phyloP scores from a whole-genome alignment of 2,888 invertebrate genomes.

The Enchytraeus crypticus region DNA sequence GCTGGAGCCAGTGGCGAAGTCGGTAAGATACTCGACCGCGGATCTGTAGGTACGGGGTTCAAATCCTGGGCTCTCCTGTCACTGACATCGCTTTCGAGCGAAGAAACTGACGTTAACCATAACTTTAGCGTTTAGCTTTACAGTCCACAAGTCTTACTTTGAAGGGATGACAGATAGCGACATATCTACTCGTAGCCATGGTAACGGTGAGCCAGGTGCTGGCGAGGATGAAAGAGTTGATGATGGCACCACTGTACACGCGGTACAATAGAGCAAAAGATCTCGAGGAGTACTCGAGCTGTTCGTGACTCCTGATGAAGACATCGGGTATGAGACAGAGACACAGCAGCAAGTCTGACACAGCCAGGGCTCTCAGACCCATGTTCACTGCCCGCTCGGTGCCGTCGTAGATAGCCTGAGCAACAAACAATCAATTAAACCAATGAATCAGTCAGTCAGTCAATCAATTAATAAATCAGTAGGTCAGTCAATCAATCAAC shows the following conservation, averaged over 20 bases:
- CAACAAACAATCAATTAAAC: too few relatives aligned
- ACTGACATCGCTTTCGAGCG: too few relatives aligned
- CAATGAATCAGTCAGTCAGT: too few relatives aligned
- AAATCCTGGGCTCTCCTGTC: too few relatives aligned
- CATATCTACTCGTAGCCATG: constrained; percentile 64
- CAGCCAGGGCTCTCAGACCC: constrained; percentile 63
- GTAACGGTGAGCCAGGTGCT: constrained; percentile 68
- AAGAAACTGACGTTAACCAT: too few relatives aligned
- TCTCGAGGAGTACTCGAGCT: constrained; percentile 2
- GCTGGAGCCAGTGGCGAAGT: too few relatives aligned
- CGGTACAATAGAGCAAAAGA: constrained; percentile 31
- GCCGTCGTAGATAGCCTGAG: constrained; percentile 54
- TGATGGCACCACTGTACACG: constrained; percentile 35
- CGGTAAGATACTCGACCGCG: too few relatives aligned
- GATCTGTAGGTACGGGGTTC: too few relatives aligned
- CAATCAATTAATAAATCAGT: too few relatives aligned
- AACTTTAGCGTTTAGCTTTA: too few relatives aligned
- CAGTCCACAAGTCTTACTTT: too few relatives aligned
- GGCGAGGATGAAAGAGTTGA: constrained; percentile 54
- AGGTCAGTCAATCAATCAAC: too few relatives aligned
- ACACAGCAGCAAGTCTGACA: constrained; percentile 61
- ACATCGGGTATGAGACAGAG: constrained; percentile 55
- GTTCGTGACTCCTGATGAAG: constrained; percentile 31
- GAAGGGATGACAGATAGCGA: constrained; percentile 66
- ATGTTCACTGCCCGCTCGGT: constrained; percentile 72